Evolutionary conservation across 2,113 vertebrate species (phyloP).

Genomic region (Limanda limanda): DNA sequence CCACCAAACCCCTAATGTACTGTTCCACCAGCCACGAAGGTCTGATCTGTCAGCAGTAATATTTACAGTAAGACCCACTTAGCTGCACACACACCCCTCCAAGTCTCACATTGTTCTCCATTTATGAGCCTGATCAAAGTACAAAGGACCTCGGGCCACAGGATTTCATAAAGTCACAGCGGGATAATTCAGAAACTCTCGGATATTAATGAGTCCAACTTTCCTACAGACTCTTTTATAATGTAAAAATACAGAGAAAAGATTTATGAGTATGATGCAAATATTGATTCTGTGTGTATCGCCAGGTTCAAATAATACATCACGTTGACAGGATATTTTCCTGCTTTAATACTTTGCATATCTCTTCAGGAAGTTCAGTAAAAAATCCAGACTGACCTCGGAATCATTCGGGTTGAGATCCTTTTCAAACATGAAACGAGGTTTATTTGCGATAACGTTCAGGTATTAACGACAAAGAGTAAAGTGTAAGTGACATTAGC

Average conservation of each 20-base stretch:
- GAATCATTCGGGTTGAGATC: no score
- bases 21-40: not conserved
- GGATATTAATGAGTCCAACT: not conserved
- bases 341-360: no score
- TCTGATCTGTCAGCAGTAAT: not conserved
- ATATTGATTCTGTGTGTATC: not conserved
- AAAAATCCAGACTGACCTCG: no score
- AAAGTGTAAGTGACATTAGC: no score
- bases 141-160: slow-evolving; percentile 1
- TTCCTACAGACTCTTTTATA: accelerated
- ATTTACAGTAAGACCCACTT: not conserved
- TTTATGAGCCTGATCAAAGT: not conserved
- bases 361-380: no score
- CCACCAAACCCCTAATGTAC: not conserved
- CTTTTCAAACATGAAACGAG: no score
- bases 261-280: not conserved
- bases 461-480: no score
- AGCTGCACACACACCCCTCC: not conserved
- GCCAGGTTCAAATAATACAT: not conserved
- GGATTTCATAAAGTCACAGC: not conserved
- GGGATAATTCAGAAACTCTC: not conserved
- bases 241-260: not conserved
- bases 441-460: no score
- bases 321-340: not conserved
- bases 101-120: not conserved